These are phyloP conservation scores for Apeltes quadracus DNA, from an alignment of 2,113 vertebrate species.

Conservation along the genomic window DNA sequence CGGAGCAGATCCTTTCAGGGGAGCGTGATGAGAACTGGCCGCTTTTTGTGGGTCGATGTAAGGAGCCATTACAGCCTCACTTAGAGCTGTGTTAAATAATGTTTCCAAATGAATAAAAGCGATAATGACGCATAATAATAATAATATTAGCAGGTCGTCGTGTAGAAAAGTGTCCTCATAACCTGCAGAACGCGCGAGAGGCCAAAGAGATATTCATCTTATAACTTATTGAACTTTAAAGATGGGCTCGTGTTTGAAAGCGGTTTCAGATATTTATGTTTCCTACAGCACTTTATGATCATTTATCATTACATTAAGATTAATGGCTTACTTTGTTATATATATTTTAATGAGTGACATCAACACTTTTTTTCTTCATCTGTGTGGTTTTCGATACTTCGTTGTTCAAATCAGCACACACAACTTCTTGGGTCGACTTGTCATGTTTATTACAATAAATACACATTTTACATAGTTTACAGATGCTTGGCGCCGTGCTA, in stretches of 20 bases:
- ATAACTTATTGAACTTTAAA: not conserved
- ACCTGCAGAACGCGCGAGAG: not conserved
- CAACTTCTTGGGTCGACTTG: conserved; percentile 20
- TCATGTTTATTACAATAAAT: conserved; percentile 98
- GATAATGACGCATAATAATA: conserved; percentile 18
- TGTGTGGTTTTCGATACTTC: not conserved
- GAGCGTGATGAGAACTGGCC: conserved; percentile 73
- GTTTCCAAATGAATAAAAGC: conserved; percentile 19
- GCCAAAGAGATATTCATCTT: not conserved
- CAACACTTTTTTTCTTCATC: not conserved
- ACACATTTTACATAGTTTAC: conserved; percentile 92
- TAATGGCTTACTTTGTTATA: not conserved
- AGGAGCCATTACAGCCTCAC: conserved; percentile 63
- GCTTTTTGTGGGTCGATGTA: conserved; percentile 72
- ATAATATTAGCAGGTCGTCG: not conserved
- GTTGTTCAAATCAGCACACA: conserved; percentile 4
- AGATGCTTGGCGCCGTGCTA: conserved; percentile 54
- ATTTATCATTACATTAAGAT: not conserved
- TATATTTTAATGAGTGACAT: not conserved
- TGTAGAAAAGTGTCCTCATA: not conserved
- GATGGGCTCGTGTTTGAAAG: not conserved
- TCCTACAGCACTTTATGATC: not conserved
- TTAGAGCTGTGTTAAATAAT: conserved; percentile 11
- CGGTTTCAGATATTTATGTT: not conserved
- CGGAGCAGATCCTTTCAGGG: conserved; percentile 73